Evolutionary conservation across 2,113 vertebrate species (phyloP).

Genomic region (Triplophysa rosa): DNA sequence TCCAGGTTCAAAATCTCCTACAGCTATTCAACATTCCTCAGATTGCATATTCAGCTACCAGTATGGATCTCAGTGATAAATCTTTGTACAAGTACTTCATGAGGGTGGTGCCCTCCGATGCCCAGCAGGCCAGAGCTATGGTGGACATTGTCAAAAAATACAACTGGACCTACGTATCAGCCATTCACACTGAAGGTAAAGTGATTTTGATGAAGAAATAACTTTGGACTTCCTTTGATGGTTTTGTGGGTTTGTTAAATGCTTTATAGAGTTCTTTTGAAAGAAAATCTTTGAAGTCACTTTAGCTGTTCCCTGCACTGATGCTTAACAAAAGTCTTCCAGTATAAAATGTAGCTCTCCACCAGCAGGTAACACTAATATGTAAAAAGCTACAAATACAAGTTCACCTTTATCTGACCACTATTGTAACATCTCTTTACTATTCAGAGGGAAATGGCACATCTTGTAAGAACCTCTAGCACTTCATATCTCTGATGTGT

Average conservation of each 20-base stretch:
- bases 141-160: constrained; percentile 98
- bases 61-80: constrained; percentile 98
- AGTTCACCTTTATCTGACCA: not conserved
- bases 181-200: constrained; percentile 97
- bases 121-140: constrained; percentile 95
- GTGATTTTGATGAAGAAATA: not conserved
- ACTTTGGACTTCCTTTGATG: too few relatives aligned
- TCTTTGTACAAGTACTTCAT: constrained; percentile 98
- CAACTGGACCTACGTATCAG: constrained; percentile 98
- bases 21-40: constrained; percentile 99
- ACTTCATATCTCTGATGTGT: not conserved
- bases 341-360: not conserved
- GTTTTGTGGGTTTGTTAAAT: too few relatives aligned
- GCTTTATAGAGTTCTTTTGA: too few relatives aligned
- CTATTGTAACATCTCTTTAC: not conserved
- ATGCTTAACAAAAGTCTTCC: not conserved
- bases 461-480: not conserved
- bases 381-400: constrained; percentile 9
- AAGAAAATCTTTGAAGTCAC: too few relatives aligned
- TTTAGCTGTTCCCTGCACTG: not conserved
- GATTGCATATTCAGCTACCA: constrained; percentile 98
- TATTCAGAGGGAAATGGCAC: not conserved
- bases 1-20: constrained; percentile 96
- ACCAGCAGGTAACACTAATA: not conserved
- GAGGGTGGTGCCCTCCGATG: constrained; percentile 96